Evolutionary conservation across 2,797 vertebrate species (phyloP).

Genomic region (Poecile montanus): DNA sequence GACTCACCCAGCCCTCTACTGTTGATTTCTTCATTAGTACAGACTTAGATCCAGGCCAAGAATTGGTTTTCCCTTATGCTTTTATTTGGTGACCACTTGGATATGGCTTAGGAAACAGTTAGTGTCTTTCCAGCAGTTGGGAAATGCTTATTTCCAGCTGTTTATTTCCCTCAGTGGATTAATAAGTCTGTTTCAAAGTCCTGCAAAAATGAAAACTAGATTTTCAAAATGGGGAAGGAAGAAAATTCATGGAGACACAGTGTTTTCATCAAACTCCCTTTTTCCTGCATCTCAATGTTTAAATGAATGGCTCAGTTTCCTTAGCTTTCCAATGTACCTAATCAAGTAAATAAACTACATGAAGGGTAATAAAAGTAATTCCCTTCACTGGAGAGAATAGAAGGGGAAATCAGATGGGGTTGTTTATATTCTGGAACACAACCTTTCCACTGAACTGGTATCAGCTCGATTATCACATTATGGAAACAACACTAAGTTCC

Average conservation of each 20-base stretch:
- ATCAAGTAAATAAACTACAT: neutral
- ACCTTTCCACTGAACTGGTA: neutral
- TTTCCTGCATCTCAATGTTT: neutral
- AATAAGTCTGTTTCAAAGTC: conserved; percentile 57
- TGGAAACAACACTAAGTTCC: neutral
- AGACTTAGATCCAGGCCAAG: conserved; percentile 14
- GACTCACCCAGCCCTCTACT: conserved; percentile 26
- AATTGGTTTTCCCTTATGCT: conserved; percentile 29
- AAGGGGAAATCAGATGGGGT: neutral
- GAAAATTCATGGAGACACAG: neutral
- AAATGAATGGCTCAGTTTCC: neutral
- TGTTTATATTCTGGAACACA: neutral
- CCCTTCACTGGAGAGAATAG: neutral
- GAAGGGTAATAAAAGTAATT: neutral
- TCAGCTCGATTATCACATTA: neutral
- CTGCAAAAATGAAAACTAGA: conserved; percentile 31
- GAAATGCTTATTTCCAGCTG: conserved; percentile 58
- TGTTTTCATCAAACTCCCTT: neutral
- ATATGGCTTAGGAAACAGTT: conserved; percentile 53
- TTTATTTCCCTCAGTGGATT: conserved; percentile 58
- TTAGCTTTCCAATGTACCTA: neutral
- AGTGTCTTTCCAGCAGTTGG: conserved; percentile 30
- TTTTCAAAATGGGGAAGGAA: conserved; percentile 28
- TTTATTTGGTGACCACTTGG: conserved; percentile 46
- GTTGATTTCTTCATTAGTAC: conserved; percentile 47